phyloP scores from a whole-genome alignment of 2,888 invertebrate species.

The Macrophya annulata region DNA sequence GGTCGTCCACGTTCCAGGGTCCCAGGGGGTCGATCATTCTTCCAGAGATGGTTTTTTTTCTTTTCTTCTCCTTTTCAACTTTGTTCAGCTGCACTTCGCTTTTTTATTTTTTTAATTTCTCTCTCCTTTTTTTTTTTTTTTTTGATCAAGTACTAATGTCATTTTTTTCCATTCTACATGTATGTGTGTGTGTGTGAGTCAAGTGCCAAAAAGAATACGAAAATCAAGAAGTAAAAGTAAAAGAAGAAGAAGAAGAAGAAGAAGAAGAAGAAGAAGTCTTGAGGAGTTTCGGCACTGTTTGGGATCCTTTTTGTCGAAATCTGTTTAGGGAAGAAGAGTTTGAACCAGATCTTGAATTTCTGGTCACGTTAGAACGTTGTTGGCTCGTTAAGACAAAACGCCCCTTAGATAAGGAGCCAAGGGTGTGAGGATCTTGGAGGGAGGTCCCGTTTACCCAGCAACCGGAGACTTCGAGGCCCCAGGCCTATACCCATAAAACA shows the following conservation, averaged over 20 bases:
- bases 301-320: conserved; percentile 11
- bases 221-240: not conserved
- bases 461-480: conserved; percentile 30
- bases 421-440: conserved; percentile 43
- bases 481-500: conserved; percentile 32
- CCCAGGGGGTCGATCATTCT: conserved; percentile 38
- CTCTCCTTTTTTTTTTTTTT: not conserved
- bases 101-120: not conserved
- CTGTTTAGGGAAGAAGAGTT: conserved; percentile 14
- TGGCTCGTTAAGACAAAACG: conserved; percentile 70
- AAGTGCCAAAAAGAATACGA: not conserved
- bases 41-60: not conserved
- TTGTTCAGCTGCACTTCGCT: not conserved
- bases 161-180: not conserved
- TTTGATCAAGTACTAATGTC: not conserved
- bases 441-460: conserved; percentile 32
- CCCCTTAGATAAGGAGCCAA: conserved; percentile 59
- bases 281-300: not conserved
- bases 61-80: not conserved
- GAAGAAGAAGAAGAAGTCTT: not conserved
- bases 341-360: conserved; percentile 38
- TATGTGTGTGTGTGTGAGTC: not conserved
- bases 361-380: conserved; percentile 61
- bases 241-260: not conserved
- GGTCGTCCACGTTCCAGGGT: conserved; percentile 25